Conservation (phyloP, 2,888 invertebrate genomes). For the Cabera pusaria region DNA sequence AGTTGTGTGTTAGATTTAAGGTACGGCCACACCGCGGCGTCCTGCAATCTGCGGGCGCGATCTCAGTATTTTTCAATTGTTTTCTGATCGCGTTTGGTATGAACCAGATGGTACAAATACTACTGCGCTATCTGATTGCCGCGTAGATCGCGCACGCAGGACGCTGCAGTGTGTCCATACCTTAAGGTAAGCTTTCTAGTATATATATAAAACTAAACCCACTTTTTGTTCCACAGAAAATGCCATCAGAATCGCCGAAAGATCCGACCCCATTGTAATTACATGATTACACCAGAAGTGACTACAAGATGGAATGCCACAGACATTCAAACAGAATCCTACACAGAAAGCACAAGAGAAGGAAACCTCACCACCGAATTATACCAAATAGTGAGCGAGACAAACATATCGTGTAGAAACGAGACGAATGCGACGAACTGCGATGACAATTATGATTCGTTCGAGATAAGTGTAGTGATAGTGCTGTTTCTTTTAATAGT, state of each 20-base stretch:
- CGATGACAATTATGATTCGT: constrained; percentile 54
- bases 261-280: constrained; percentile 38
- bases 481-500: constrained; percentile 87
- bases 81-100: no score
- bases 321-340: constrained; percentile 47
- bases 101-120: no score
- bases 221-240: constrained; percentile 56
- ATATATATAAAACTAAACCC: no score
- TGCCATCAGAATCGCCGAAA: constrained; percentile 25
- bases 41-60: no score
- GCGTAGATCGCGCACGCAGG: no score
- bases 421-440: constrained; percentile 33
- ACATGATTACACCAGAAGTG: constrained; percentile 63
- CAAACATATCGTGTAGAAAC: constrained; percentile 14
- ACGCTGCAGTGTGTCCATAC: no score
- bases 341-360: constrained; percentile 57
- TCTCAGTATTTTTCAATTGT: no score
- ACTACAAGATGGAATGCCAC: constrained; percentile 66
- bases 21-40: no score
- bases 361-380: constrained; percentile 53
- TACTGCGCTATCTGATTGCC: no score
- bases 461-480: constrained; percentile 85
- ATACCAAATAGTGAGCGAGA: constrained; percentile 48
- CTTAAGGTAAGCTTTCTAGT: no score
- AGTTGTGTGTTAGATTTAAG: no score